Evolutionary conservation across 2,797 vertebrate species (phyloP).

Genomic region (Trichosurus vulpecula): DNA sequence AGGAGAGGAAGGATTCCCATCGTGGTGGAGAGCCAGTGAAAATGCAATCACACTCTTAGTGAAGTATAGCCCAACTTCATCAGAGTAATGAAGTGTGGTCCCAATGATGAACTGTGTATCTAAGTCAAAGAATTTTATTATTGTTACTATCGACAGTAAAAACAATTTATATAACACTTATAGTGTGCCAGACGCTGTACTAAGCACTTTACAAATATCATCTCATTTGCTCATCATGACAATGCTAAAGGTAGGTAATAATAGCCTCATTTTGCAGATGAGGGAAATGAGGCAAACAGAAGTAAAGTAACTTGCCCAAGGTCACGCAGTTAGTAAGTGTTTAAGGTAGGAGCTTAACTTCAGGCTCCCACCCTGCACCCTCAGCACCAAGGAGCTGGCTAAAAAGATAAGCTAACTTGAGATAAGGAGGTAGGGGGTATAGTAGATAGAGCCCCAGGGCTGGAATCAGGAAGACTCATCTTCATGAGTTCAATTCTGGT

Average conservation of each 20-base stretch:
- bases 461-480: not conserved
- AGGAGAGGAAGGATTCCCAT: not conserved
- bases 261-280: not conserved
- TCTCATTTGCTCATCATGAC: not conserved
- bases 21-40: not conserved
- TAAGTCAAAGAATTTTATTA: not conserved
- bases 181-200: not conserved
- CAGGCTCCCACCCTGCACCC: not conserved
- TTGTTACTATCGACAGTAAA: not conserved
- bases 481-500: not conserved
- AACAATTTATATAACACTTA: not conserved
- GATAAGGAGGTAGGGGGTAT: not conserved
- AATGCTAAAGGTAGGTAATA: not conserved
- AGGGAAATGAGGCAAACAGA: not conserved
- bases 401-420: too few species aligned
- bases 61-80: not conserved
- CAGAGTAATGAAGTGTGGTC: not conserved
- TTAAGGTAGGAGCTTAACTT: not conserved
- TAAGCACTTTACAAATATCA: not conserved
- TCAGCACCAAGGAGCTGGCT: too few species aligned
- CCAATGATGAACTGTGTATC: not conserved
- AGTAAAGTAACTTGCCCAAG: not conserved
- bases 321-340: not conserved
- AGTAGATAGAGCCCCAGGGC: not conserved
- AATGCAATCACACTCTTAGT: not conserved